A percentile compares a stretch with the other conserved stretches of the same genome.
Conservation (phyloP, 2,888 invertebrate genomes). For the Synanthedon tipuliformis region DNA sequence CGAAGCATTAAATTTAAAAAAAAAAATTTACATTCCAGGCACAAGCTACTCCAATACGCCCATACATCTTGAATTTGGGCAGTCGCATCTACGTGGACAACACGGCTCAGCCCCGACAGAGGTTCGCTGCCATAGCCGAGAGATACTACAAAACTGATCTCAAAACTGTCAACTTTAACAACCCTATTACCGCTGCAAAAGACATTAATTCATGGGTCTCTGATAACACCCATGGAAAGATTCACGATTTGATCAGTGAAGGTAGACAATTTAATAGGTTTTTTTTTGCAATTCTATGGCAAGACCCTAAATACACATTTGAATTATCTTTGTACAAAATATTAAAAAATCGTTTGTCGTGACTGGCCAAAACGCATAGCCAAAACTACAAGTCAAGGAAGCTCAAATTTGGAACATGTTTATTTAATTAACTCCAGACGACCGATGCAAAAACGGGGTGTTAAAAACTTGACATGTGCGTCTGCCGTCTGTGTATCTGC, state of each 20-base stretch:
- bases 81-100: constrained; percentile 74
- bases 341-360: too few species aligned
- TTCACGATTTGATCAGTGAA: constrained; percentile 71
- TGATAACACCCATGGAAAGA: constrained; percentile 78
- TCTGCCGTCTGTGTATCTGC: too few species aligned
- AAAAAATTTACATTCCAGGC: constrained; percentile 24
- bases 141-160: constrained; percentile 76
- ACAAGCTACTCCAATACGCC: constrained; percentile 10
- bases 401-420: too few species aligned
- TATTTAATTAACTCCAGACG: too few species aligned
- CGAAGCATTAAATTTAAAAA: background rate
- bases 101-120: constrained; percentile 64
- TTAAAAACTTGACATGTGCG: too few species aligned
- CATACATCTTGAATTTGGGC: constrained; percentile 73
- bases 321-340: too few species aligned
- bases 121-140: constrained; percentile 73
- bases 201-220: constrained; percentile 86
- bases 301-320: too few species aligned
- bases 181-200: constrained; percentile 63
- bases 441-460: too few species aligned
- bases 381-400: too few species aligned
- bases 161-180: constrained; percentile 72
- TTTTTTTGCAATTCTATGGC: too few species aligned
- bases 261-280: background rate
- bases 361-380: too few species aligned